phyloP scores from a whole-genome alignment of 1,140 invertebrate genomes.

The Akabosia matsudoensis region DNA sequence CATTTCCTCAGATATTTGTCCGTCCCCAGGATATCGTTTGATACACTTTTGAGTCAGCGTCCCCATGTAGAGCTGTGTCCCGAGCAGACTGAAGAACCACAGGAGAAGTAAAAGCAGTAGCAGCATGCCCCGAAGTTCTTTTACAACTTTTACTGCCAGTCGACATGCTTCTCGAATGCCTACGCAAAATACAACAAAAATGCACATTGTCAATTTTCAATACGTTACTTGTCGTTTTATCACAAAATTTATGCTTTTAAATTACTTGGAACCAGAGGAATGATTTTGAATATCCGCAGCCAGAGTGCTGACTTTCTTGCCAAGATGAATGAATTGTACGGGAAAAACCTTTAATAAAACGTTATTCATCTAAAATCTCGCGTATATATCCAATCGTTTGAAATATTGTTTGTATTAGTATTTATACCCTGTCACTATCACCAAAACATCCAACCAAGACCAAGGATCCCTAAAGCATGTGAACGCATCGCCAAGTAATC shows the following conservation, averaged over 20 bases:
- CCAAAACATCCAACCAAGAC: constrained; percentile 95
- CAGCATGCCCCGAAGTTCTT: constrained; percentile 3
- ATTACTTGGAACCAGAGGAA: constrained; percentile 5
- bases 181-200: not conserved
- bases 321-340: not conserved
- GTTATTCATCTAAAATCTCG: not conserved
- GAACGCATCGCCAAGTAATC: constrained; percentile 90
- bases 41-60: not conserved
- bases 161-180: constrained; percentile 5
- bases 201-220: no score
- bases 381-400: not conserved
- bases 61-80: not conserved
- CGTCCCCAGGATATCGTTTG: not conserved
- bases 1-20: not conserved
- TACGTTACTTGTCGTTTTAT: not conserved
- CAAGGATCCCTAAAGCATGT: constrained; percentile 92
- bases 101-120: not conserved
- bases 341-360: not conserved
- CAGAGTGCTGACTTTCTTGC: not conserved
- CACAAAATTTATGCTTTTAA: not conserved
- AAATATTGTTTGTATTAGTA: constrained; percentile 58
- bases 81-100: not conserved
- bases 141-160: not conserved
- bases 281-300: constrained; percentile 4
- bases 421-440: constrained; percentile 88